Percentiles rank a stretch among this genome's conserved stretches.
phyloP scores from a whole-genome alignment of 2,888 invertebrate species.

The Meteorus colon region DNA sequence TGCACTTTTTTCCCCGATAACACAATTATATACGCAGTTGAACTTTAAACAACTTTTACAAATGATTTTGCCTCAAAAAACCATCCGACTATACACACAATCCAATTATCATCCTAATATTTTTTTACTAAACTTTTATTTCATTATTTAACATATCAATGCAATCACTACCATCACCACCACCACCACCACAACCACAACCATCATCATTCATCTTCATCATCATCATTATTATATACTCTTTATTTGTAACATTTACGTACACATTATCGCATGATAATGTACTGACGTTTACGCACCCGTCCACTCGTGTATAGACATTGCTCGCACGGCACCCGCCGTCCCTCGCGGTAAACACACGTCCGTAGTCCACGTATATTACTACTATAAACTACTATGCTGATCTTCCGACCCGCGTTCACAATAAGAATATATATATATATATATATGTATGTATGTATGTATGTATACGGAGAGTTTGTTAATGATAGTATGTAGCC shows the following conservation, averaged over 20 bases:
- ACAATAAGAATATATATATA: too few species aligned
- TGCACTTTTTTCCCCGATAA: background rate
- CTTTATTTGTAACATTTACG: constrained; percentile 10
- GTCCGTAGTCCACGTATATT: background rate
- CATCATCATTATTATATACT: background rate
- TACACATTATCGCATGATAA: constrained; percentile 37
- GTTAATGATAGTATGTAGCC: background rate
- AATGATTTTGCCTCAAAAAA: too few species aligned
- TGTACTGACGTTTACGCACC: constrained; percentile 37
- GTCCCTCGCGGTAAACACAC: constrained; percentile 50
- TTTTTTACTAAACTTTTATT: background rate
- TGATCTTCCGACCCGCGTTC: background rate
- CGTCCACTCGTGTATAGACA: constrained; percentile 47
- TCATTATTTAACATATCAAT: background rate
- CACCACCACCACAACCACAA: background rate
- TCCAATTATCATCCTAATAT: too few species aligned
- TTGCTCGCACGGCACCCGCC: constrained; percentile 52
- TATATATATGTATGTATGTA: too few species aligned
- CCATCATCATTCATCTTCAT: background rate
- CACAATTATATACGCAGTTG: background rate
- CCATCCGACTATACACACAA: too few species aligned
- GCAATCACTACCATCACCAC: background rate
- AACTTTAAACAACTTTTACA: too few species aligned
- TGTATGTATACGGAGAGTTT: too few species aligned
- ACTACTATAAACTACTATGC: background rate